Evolutionary conservation across 2,797 vertebrate species (phyloP), one percentile per base, ranked within the genome.

Genomic region (Hemibagrus guttatus): DNA sequence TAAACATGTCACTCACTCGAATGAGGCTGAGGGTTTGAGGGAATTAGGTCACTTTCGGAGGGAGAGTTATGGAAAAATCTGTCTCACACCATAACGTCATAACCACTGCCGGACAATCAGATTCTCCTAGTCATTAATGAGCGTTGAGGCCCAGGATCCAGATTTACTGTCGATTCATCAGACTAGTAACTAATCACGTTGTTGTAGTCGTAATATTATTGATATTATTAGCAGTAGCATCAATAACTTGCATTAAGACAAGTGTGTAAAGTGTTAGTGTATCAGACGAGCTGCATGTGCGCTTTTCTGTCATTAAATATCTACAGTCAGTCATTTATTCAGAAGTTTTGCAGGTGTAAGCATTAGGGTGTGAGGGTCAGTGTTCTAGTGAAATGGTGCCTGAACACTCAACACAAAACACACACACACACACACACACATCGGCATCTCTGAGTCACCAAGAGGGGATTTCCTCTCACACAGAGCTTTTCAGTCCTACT

Each of bases 321-420:
- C 56, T 86, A 74, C 85, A 87, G 89, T 88, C 90, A 89, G 61
- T 31, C 89, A 23, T 42, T 89, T 90, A 87, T 88, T 91, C 89
- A 90, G 89, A 92, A 88, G 83, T 91, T 93, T 91, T 90, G 88
- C 84, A 66, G 86, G 83, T 84, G 82, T 71, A 52, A 63, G 88
- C 84, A 84, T 87, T 85, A 39, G 88, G 87, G 87, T 87, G 88
- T 54, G 84, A 89, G 81, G 89, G 86, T 91, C 88, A 91, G 88
- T 92, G 88, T 90, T 92, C 89, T 90, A 81, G 86, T 90, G 81
- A 90, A 93, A 92, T 89, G 89, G 76, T 91, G 92, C 91, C 89
- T 92, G 90, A 75, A 66, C 26, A 52, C 17, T 49, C n/a, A 58
- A 42, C 35, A 42, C 69, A 72, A 39, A 69, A 49, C 80, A 56